Evolutionary conservation across 2,797 vertebrate genomes (phyloP).

Genomic region (Periparus ater): DNA sequence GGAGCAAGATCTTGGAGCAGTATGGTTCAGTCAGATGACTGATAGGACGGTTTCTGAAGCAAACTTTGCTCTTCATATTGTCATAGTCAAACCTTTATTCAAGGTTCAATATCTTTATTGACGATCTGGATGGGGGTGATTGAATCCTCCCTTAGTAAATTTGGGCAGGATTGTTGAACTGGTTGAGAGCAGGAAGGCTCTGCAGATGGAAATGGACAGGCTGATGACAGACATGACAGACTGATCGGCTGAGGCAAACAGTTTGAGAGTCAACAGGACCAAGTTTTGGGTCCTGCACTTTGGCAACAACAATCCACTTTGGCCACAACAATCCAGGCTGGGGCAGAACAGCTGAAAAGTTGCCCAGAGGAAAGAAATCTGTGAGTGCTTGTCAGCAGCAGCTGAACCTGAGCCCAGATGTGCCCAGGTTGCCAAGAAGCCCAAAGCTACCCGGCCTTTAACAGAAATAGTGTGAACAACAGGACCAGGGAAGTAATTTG

Average conservation of each 20-base stretch:
- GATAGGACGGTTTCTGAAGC: background rate
- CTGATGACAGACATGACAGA: background rate
- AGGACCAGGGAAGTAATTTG: rapidly evolving
- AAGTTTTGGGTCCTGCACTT: background rate
- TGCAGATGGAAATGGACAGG: background rate
- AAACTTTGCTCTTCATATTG: background rate
- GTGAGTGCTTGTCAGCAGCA: rapidly evolving
- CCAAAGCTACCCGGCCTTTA: background rate
- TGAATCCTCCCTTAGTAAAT: rapidly evolving
- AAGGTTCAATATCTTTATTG: background rate
- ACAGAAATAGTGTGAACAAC: background rate
- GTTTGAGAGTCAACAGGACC: background rate
- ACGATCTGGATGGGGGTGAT: no score
- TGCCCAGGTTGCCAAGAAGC: background rate
- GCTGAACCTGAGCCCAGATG: background rate
- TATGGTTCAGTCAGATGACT: background rate
- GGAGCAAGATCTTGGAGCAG: rapidly evolving
- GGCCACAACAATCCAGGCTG: no score
- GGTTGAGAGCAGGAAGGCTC: background rate
- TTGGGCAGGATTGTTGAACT: background rate
- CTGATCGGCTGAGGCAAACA: no score
- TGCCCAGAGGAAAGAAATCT: background rate
- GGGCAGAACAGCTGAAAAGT: background rate
- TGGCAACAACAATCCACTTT: background rate
- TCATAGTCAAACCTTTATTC: background rate